These are phyloP conservation scores for Nothoprocta pentlandii DNA, from an alignment of 2,113 vertebrate species.

Conservation along the genomic window DNA sequence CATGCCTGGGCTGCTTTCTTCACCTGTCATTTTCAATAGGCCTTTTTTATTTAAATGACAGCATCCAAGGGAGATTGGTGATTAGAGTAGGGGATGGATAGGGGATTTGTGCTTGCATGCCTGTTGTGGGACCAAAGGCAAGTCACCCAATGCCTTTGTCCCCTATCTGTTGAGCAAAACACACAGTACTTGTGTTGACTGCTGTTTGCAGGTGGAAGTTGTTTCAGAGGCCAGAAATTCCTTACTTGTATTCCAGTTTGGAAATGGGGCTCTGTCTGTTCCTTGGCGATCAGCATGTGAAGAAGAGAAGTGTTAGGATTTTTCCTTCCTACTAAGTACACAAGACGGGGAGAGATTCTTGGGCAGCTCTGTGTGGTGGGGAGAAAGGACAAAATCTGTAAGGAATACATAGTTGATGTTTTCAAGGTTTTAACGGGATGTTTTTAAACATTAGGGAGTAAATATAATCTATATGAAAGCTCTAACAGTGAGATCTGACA, in stretches of 20 bases:
- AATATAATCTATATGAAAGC: slow-evolving; percentile 38
- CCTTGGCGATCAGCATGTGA: neutral
- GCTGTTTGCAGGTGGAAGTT: neutral
- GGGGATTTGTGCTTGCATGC: neutral
- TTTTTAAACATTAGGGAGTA: slow-evolving; percentile 36
- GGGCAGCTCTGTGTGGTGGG: neutral
- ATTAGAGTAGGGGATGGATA: neutral
- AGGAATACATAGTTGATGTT: neutral
- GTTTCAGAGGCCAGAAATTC: neutral
- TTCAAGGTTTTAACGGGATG: slow-evolving; percentile 20
- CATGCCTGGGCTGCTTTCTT: slow-evolving; percentile 69
- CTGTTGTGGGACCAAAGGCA: neutral
- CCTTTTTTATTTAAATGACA: slow-evolving; percentile 56
- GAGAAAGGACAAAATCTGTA: neutral
- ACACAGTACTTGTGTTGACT: neutral
- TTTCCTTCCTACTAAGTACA: neutral
- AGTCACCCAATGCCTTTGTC: neutral
- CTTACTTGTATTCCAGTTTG: neutral
- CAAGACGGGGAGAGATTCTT: neutral
- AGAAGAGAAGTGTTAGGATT: neutral
- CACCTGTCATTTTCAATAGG: slow-evolving; percentile 70
- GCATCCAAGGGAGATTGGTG: slow-evolving; percentile 39
- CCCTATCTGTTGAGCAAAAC: neutral
- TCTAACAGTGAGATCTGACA: slow-evolving; percentile 28
- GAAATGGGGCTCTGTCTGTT: neutral